Evolutionary conservation across 2,888 invertebrate genomes (phyloP).

Genomic region (Drosophila ustulata): DNA sequence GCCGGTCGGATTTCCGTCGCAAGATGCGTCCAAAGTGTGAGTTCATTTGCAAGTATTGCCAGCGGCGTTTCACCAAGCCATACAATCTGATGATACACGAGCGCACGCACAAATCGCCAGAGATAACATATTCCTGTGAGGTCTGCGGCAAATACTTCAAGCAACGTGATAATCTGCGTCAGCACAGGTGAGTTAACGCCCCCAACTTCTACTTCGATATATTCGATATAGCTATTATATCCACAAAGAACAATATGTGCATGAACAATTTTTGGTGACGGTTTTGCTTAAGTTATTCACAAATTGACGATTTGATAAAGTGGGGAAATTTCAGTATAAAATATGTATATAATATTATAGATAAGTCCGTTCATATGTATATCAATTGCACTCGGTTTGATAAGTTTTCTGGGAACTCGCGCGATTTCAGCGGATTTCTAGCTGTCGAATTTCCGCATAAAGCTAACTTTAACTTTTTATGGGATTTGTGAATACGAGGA

Average conservation of each 20-base stretch:
- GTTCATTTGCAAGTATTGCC: conserved; percentile 99
- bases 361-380: conserved; percentile 11
- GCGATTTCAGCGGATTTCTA: conserved; percentile 6
- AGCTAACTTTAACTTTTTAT: conserved; percentile 4
- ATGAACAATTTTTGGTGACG: conserved; percentile 57
- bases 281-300: conserved; percentile 31
- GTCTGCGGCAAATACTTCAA: conserved; percentile 99
- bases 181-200: conserved; percentile 91
- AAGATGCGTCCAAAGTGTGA: conserved; percentile 97
- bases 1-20: conserved; percentile 93
- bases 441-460: conserved; percentile 8
- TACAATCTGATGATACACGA: conserved; percentile 99
- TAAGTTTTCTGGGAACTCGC: conserved; percentile 17
- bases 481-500: conserved; percentile 3
- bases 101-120: conserved; percentile 98
- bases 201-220: neutral
- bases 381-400: conserved; percentile 7
- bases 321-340: conserved; percentile 6
- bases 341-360: neutral
- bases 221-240: neutral
- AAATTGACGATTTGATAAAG: neutral
- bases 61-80: conserved; percentile 98
- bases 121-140: conserved; percentile 98
- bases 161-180: conserved; percentile 97
- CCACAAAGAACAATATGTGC: conserved; percentile 39